Percentiles rank a stretch among this genome's conserved stretches.
phyloP scores from a whole-genome alignment of 2,797 vertebrate genomes.

The Falco naumanni region DNA sequence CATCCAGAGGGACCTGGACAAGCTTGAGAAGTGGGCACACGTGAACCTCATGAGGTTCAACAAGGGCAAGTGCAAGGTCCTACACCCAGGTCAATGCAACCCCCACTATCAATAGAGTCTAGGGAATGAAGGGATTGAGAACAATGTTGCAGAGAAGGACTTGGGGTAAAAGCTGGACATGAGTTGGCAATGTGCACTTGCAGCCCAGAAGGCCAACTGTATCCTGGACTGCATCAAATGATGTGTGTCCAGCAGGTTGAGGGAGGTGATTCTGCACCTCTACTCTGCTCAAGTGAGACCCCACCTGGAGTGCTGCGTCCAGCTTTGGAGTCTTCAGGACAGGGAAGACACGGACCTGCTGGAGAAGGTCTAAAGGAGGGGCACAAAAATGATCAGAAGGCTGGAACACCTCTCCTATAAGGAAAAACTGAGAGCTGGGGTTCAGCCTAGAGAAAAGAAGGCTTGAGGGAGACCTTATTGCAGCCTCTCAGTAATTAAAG shows the following conservation, averaged over 20 bases:
- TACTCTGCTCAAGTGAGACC: not conserved
- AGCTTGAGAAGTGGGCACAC: fast-evolving
- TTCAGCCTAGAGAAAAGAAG: not conserved
- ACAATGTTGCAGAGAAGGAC: not conserved
- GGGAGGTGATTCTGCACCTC: not conserved
- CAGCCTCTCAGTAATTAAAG: not conserved
- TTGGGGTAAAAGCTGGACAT: not conserved
- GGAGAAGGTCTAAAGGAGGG: not conserved
- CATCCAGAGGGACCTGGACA: not conserved
- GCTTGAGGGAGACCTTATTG: not conserved
- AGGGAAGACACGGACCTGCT: not conserved
- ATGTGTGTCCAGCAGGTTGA: not conserved
- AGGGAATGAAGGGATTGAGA: not conserved
- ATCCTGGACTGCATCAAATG: not conserved
- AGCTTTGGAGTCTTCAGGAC: not conserved
- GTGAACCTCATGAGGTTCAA: not conserved
- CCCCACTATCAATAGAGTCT: not conserved
- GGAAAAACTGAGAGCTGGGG: not conserved
- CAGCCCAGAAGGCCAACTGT: not conserved
- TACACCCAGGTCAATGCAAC: not conserved
- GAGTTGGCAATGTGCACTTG: fast-evolving
- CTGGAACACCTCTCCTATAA: not conserved
- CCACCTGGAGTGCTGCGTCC: not conserved
- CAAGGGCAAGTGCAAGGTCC: not conserved
- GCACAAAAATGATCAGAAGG: not conserved